Evolutionary conservation across 2,113 vertebrate genomes (phyloP).

Genomic region (Cygnus atratus): DNA sequence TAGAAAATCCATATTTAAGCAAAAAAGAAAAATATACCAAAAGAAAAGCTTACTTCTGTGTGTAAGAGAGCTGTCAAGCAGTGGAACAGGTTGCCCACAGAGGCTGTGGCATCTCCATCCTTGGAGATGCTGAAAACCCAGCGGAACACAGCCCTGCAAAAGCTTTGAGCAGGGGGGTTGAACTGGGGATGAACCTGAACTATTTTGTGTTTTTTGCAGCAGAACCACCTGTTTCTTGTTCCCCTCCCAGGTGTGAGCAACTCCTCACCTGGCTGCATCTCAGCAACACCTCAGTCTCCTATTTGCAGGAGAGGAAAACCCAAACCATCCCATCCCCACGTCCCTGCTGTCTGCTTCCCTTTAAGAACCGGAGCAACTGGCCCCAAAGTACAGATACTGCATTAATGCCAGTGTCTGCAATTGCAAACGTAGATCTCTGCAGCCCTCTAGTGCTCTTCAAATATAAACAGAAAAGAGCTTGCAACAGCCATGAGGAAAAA

Average conservation of each 20-base stretch:
- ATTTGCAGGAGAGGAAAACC: neutral
- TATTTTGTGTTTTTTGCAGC: neutral
- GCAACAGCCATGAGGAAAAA: neutral
- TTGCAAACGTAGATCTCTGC: neutral
- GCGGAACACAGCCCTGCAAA: fast-evolving
- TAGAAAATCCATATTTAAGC: neutral
- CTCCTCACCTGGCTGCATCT: fast-evolving
- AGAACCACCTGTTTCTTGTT: neutral
- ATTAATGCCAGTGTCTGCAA: fast-evolving
- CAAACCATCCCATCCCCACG: fast-evolving
- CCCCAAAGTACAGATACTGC: neutral
- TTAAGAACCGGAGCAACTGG: neutral
- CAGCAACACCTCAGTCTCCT: fast-evolving
- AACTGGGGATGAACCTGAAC: no score
- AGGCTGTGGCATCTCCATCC: fast-evolving
- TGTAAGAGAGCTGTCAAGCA: fast-evolving
- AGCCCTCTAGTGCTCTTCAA: conserved; percentile 43
- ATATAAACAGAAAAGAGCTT: neutral
- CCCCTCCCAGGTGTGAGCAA: neutral
- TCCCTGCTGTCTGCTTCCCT: neutral
- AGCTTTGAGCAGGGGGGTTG: neutral
- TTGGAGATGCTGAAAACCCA: neutral
- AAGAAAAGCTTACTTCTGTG: neutral
- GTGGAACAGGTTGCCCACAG: fast-evolving
- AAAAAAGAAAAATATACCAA: no score